Evolutionary conservation across 2,888 invertebrate genomes (phyloP), one percentile per base, ranked within the genome.

Genomic region (Rambutsinella grinnellia): DNA sequence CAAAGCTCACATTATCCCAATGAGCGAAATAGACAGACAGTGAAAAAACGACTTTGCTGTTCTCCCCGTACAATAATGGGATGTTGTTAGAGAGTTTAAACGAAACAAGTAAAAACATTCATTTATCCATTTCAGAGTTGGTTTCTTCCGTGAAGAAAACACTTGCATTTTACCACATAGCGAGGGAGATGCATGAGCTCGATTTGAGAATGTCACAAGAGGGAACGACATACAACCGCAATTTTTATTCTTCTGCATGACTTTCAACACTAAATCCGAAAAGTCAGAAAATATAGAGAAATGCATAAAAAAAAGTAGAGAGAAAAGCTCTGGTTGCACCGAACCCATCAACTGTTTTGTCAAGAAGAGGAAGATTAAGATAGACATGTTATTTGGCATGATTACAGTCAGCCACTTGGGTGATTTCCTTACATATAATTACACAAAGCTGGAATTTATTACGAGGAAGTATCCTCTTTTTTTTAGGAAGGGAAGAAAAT

Each of bases 291-390:
- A 60, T 2, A 44, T 47, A 60, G 21, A n/a, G 23, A 28, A 46
- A 47, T 23, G 46, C 17, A 47, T 10, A 51, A 51, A 63, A 24
- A 19, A 46, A 57, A 57, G 21, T 46, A 57, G 28, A 70, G 28
- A 53, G 66, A n/a, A n/a, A n/a, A n/a, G n/a, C n/a, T n/a, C n/a
- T n/a, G n/a, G n/a, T 57, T 66, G 60, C 60, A 72, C 58, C 65
- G 72, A 60, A 72, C 65, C 66, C 49, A 72, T 72, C 65, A 72
- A 58, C 66, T 58, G 49, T 72, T 60, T 58, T 72, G 65, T 66
- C 66, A 72, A 58, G 49, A 72, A 60, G 58, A 44, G 58, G 60
- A 72, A 72, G 72, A 72, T 72, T 72, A 72, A 72, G 66, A 72
- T 65, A 72, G 65, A 72, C 72, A 60, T 60, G 66, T 72, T 46